Evolutionary conservation across 2,797 vertebrate genomes (phyloP).

Genomic region (Ficedula albicollis): DNA sequence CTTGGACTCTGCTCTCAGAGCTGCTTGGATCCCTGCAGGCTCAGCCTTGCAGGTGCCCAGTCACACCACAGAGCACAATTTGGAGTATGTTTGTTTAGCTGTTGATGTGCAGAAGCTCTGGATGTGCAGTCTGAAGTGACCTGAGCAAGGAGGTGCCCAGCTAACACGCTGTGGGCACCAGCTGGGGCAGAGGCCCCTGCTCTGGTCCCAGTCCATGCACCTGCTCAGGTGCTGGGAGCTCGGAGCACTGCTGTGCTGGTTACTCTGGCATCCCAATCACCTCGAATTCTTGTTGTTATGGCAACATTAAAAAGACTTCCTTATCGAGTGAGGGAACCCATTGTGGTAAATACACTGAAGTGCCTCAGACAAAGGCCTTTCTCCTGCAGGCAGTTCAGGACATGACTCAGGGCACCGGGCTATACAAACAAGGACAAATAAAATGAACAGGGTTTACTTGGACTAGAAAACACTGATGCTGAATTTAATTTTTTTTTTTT

Average conservation of each 20-base stretch:
- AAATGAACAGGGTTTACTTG: background rate
- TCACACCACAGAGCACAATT: no score
- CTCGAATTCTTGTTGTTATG: background rate
- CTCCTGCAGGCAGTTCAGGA: background rate
- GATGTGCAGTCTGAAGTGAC: accelerated
- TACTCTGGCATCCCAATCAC: background rate
- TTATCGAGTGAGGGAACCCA: background rate
- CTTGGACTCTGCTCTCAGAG: background rate
- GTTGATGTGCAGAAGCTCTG: background rate
- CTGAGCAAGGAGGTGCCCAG: background rate
- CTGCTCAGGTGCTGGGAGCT: background rate
- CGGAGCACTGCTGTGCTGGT: background rate
- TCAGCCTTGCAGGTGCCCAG: background rate
- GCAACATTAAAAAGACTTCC: background rate
- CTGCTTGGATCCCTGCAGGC: background rate
- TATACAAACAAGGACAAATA: constrained; percentile 6
- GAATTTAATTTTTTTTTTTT: background rate
- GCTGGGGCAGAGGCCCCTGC: background rate
- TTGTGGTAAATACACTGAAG: background rate
- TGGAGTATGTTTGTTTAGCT: background rate
- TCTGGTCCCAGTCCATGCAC: accelerated
- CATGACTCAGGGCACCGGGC: background rate
- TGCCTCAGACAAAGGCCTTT: background rate
- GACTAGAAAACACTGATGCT: background rate
- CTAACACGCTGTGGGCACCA: accelerated